Percentiles rank a stretch among this genome's conserved stretches.
Evolutionary conservation across 2,797 vertebrate genomes (phyloP).

Genomic region (Scolopax bukidnonensis): DNA sequence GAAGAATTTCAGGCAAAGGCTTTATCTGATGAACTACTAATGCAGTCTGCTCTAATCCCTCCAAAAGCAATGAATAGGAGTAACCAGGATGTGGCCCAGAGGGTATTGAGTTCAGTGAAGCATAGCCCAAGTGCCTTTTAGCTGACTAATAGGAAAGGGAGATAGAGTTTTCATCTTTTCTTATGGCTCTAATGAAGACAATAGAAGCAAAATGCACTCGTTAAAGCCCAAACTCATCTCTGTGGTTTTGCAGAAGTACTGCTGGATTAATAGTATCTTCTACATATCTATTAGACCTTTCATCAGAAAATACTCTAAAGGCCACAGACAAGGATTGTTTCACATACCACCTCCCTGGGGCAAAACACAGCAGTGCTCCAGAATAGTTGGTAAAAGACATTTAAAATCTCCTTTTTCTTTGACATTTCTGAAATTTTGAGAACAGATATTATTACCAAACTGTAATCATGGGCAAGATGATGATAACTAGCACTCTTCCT

Average conservation of each 20-base stretch:
- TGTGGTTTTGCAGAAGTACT: neutral
- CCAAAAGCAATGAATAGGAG: neutral
- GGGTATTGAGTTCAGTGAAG: conserved; percentile 52
- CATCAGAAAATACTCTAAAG: neutral
- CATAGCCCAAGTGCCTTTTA: neutral
- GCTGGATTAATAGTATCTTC: neutral
- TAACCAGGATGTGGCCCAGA: conserved; percentile 6
- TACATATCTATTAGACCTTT: neutral
- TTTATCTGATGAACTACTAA: conserved; percentile 15
- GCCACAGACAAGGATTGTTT: neutral
- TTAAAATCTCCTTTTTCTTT: neutral
- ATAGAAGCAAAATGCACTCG: neutral
- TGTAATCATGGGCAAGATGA: neutral
- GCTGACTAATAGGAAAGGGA: conserved; percentile 15
- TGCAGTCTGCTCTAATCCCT: conserved; percentile 12
- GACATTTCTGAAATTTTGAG: neutral
- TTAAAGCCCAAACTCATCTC: neutral
- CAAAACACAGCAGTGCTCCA: neutral
- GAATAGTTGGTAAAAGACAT: neutral
- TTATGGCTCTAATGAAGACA: neutral
- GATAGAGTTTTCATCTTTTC: neutral
- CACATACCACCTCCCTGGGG: neutral
- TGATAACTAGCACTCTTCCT: neutral
- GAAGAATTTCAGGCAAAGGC: neutral
- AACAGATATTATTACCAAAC: neutral